Evolutionary conservation across 2,888 invertebrate species (phyloP), one percentile per base, ranked within the genome.

Genomic region (Himalopsyche anomala): DNA sequence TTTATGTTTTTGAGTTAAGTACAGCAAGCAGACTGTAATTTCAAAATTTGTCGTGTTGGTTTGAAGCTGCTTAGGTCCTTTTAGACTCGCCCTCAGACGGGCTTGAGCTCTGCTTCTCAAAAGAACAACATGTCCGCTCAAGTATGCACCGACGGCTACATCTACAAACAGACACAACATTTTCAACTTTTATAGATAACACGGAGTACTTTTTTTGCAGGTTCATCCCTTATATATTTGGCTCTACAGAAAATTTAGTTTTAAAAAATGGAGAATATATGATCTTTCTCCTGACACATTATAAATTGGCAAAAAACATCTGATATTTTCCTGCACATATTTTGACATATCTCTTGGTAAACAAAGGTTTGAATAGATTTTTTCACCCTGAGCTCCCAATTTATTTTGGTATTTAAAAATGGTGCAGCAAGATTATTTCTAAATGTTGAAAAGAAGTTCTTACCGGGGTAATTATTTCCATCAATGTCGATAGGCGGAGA

Each of bases 141-240:
- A 85, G 88, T 92, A 92, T 3, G 94, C 91, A 12, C 94, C 94
- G 56, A 93, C 90, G 0, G 91, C 91, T 42, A 93, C 82, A 90
- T 93, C 93, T 92, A 87, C n/a, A 89, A 91, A 90, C 84, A 12
- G 5, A 28, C 4, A 28, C 69, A 19, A 12, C 4, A 69, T 69
- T 69, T n/a, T n/a, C n/a, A n/a, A n/a, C n/a, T n/a, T n/a, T n/a
- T n/a, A n/a, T n/a, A n/a, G n/a, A n/a, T n/a, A n/a, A n/a, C n/a
- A n/a, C n/a, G n/a, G n/a, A n/a, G n/a, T 19, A 5, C 3, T 40
- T 5, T 3, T 5, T 5, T 19, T 69, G 69, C 17, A n/a, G n/a
- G n/a, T 9, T 17, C 11, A 69, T 69, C 11, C 15, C 12, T 2
- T 11, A 69, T n/a, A n/a, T n/a, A n/a, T n/a, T n/a, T n/a, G n/a